Evolutionary conservation across 2,888 invertebrate species (phyloP).

Genomic region (Hypsopygia costalis): DNA sequence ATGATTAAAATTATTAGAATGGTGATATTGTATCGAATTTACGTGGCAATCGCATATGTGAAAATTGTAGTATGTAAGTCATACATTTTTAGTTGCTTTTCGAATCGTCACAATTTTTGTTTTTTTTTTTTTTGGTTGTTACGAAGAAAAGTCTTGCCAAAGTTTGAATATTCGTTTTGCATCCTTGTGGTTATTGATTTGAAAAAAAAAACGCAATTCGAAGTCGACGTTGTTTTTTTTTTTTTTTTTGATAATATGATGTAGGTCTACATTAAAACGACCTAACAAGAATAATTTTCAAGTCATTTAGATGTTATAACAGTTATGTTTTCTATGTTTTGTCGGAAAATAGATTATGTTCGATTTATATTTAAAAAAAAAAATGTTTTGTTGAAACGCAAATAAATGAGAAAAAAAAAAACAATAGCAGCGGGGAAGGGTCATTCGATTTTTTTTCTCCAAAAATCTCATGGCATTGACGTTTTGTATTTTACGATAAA

Average conservation of each 20-base stretch:
- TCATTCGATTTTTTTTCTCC: slow-evolving; percentile 15
- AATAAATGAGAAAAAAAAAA: slow-evolving; percentile 5
- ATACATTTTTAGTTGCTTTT: slow-evolving; percentile 16
- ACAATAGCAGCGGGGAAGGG: slow-evolving; percentile 23
- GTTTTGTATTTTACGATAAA: slow-evolving; percentile 20
- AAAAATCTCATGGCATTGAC: slow-evolving; percentile 1
- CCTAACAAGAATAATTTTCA: neutral
- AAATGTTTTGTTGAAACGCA: neutral
- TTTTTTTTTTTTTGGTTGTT: slow-evolving; percentile 28
- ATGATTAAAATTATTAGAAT: slow-evolving; percentile 3
- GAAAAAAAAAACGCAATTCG: slow-evolving; percentile 3
- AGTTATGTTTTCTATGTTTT: neutral
- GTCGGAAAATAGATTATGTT: neutral
- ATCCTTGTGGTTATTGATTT: slow-evolving; percentile 12
- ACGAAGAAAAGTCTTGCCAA: slow-evolving; percentile 53
- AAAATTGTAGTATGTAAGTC: slow-evolving; percentile 31
- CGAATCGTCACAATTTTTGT: slow-evolving; percentile 30
- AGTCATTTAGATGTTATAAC: slow-evolving; percentile 8
- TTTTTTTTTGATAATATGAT: slow-evolving; percentile 4
- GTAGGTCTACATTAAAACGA: neutral
- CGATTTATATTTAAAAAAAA: neutral
- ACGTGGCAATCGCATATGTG: slow-evolving; percentile 53
- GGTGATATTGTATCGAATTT: slow-evolving; percentile 75
- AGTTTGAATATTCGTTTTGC: slow-evolving; percentile 28
- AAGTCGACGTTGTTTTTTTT: neutral